A percentile compares a stretch with the other conserved stretches of the same genome.
These are phyloP conservation scores for Copidosoma aretas DNA, from an alignment of 2,888 invertebrate genomes.

Conservation along the genomic window DNA sequence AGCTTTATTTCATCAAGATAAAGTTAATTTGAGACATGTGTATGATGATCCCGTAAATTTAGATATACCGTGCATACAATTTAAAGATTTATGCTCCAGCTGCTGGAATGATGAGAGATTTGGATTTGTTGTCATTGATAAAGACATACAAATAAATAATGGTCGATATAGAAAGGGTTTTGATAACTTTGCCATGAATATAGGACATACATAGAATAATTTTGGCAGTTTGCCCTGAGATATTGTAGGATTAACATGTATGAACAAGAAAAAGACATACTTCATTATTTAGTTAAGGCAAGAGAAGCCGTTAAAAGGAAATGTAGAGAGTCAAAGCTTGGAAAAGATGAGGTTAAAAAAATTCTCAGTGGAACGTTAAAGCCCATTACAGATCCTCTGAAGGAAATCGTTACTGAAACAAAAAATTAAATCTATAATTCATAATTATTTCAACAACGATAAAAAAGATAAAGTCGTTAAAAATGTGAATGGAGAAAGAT, in stretches of 20 bases:
- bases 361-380: not conserved
- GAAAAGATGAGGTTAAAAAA: not conserved
- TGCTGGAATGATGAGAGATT: constrained; percentile 49
- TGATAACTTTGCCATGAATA: too few species aligned
- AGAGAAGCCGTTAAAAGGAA: too few species aligned
- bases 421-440: not conserved
- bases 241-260: constrained; percentile 10
- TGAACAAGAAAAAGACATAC: constrained; percentile 1
- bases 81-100: constrained; percentile 49
- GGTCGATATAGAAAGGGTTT: too few species aligned
- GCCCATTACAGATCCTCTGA: not conserved
- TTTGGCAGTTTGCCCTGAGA: too few species aligned
- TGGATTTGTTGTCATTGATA: too few species aligned
- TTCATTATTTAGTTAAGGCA: too few species aligned
- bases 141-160: too few species aligned
- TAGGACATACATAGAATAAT: too few species aligned
- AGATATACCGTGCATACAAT: constrained; percentile 42
- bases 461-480: too few species aligned
- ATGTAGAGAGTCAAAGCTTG: too few species aligned
- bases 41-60: constrained; percentile 42
- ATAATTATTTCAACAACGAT: not conserved
- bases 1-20: too few species aligned
- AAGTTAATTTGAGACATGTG: constrained; percentile 53
- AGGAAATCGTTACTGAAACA: not conserved
- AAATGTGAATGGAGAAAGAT: too few species aligned